Conservation (phyloP, 2,113 vertebrate genomes). For the Petrocephalus zakoni region DNA sequence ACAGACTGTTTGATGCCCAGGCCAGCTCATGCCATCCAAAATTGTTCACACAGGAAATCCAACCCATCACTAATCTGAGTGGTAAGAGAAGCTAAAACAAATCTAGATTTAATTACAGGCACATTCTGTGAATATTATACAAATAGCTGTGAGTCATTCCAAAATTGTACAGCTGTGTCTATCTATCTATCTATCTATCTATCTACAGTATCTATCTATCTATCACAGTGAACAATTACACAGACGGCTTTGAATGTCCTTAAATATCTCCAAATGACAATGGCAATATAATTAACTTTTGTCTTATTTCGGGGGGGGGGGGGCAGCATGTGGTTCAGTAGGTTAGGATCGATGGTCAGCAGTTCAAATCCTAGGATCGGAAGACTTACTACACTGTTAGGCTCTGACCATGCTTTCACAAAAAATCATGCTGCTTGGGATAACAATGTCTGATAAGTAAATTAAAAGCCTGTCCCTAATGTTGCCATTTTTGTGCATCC, state of each 20-base stretch:
- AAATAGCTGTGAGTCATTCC: neutral
- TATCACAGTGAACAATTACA: neutral
- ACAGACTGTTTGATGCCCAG: neutral
- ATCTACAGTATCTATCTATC: neutral
- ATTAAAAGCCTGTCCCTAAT: neutral
- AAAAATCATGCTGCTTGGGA: neutral
- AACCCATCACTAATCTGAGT: neutral
- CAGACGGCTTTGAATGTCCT: neutral
- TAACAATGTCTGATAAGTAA: neutral
- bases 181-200: neutral
- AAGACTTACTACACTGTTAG: neutral
- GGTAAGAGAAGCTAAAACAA: neutral
- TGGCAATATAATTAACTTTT: neutral
- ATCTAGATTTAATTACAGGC: constrained; percentile 10
- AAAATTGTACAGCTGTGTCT: neutral
- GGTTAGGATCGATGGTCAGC: neutral
- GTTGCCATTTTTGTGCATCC: neutral
- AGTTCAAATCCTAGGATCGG: neutral
- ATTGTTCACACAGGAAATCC: neutral
- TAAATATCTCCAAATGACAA: neutral
- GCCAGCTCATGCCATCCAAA: neutral
- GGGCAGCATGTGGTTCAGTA: neutral
- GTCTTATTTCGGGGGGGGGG: neutral
- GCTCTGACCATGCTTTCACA: neutral
- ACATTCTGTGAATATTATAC: constrained; percentile 4